phyloP scores from a whole-genome alignment of 2,113 vertebrate genomes.

The Zosterops hypoxanthus region DNA sequence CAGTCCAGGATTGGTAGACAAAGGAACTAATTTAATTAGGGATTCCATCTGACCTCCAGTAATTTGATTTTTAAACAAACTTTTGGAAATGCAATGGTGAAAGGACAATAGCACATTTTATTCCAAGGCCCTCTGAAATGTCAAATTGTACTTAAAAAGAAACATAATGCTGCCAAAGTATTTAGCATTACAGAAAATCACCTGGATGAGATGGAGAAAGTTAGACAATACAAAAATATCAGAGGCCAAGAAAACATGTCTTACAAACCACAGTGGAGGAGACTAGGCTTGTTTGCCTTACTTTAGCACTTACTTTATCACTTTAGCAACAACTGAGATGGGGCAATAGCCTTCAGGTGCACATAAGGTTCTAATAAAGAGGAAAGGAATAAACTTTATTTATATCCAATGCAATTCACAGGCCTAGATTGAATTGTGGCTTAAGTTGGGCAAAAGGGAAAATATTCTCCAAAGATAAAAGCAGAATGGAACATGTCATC shows the following conservation, averaged over 20 bases:
- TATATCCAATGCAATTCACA: neutral
- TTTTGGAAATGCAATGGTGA: neutral
- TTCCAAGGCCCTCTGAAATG: neutral
- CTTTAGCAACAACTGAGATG: neutral
- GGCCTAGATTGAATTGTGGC: neutral
- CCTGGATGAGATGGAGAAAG: neutral
- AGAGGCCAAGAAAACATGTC: neutral
- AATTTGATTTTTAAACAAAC: neutral
- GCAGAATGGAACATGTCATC: neutral
- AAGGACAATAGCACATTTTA: neutral
- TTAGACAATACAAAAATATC: neutral
- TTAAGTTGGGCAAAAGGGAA: neutral
- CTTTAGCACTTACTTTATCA: neutral
- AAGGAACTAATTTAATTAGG: neutral
- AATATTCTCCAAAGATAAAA: neutral
- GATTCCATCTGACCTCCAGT: neutral
- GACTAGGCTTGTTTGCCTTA: neutral
- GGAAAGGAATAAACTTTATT: neutral
- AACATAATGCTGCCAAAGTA: neutral
- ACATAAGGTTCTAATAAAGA: neutral
- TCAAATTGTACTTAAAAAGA: neutral
- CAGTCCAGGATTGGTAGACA: neutral
- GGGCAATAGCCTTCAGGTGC: neutral
- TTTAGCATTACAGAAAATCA: neutral
- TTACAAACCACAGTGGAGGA: neutral